Conservation (phyloP, 2,888 invertebrate genomes). For the Rhamnusium bicolor region DNA sequence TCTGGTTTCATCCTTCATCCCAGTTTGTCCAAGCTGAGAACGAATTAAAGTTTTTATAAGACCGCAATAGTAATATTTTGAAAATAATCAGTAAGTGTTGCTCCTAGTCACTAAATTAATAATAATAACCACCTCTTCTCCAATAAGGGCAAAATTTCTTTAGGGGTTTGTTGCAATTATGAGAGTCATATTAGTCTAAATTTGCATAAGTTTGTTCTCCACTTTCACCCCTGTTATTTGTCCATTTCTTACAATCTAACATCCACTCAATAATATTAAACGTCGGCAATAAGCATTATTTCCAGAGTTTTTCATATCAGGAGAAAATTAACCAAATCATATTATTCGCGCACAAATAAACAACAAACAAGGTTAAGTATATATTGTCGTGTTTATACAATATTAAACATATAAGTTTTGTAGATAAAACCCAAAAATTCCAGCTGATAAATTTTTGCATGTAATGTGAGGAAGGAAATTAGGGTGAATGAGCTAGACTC, state of each 20-base stretch:
- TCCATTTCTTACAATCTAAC: neutral
- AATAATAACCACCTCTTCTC: too few relatives aligned
- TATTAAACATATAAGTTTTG: constrained; percentile 34
- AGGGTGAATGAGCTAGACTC: constrained; percentile 38
- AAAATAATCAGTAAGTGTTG: too few relatives aligned
- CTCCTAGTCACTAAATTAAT: too few relatives aligned
- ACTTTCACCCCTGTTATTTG: too few relatives aligned
- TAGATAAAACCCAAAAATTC: constrained; percentile 32
- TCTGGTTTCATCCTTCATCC: too few relatives aligned
- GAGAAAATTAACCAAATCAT: constrained; percentile 15
- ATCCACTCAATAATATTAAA: neutral
- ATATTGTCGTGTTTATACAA: constrained; percentile 33
- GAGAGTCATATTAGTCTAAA: too few relatives aligned
- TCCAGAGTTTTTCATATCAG: neutral
- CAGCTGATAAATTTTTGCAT: constrained; percentile 34
- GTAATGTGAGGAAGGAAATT: constrained; percentile 33
- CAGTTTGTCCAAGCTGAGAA: too few relatives aligned
- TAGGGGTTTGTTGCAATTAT: too few relatives aligned
- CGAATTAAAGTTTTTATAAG: too few relatives aligned
- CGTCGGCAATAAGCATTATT: neutral
- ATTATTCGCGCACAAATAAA: constrained; percentile 6
- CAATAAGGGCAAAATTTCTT: too few relatives aligned
- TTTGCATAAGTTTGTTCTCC: too few relatives aligned
- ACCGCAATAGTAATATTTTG: too few relatives aligned
- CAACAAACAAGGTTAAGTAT: constrained; percentile 27